These are phyloP conservation scores for Manis javanica DNA, from an alignment of 2,797 vertebrate species.

Conservation along the genomic window DNA sequence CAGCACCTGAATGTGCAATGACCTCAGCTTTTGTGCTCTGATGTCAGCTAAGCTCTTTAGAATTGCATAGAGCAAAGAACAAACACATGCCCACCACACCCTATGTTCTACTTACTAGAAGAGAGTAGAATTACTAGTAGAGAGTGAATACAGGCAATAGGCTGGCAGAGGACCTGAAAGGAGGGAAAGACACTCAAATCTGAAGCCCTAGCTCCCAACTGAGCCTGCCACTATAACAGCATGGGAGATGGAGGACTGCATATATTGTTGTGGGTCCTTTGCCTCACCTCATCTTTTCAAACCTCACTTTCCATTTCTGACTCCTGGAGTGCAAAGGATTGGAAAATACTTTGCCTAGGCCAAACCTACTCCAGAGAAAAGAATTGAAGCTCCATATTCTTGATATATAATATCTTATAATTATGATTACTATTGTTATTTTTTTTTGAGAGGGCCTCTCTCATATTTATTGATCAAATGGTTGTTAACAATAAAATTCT, in stretches of 20 bases:
- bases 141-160: background rate
- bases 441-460: background rate
- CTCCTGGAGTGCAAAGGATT: background rate
- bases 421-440: background rate
- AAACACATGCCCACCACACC: background rate
- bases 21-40: background rate
- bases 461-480: too few relatives aligned
- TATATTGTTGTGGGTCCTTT: background rate
- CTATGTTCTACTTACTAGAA: background rate
- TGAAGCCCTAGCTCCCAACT: background rate
- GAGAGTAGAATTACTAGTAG: background rate
- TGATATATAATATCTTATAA: background rate
- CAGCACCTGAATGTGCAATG: background rate
- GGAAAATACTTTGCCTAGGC: background rate
- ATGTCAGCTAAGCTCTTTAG: conserved; percentile 16
- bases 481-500: too few relatives aligned
- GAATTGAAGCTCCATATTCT: background rate
- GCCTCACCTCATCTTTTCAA: background rate
- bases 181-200: too few relatives aligned
- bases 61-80: background rate
- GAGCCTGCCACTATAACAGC: background rate
- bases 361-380: background rate
- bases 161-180: background rate
- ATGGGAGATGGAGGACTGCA: background rate
- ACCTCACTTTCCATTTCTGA: background rate